Evolutionary conservation across 2,888 invertebrate genomes (phyloP), one percentile per base, ranked within the genome.

Genomic region (Troglohyphantes excavatus): DNA sequence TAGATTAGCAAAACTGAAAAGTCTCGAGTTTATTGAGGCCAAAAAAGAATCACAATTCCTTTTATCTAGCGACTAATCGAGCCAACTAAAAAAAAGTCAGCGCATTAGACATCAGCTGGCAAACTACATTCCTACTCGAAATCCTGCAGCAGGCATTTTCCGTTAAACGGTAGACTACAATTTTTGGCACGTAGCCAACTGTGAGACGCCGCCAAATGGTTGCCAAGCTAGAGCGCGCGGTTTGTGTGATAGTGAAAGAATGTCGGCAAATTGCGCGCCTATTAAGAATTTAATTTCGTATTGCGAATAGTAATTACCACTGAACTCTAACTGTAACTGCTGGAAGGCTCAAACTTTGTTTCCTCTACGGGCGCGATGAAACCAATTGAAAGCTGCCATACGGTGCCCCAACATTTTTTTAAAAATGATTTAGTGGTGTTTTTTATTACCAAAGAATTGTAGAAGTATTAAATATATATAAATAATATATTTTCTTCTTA

Each of bases 111-210:
- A 61, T 78, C 76, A 78, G 76, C 76, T 78, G 76, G 73, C 43
- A 43, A 9, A 17, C 43, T 33, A n/a, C 6, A 68, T 53, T 53
- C 53, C 17, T 5, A 53, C 53, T 53, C n/a, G n/a, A 53, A 53
- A 53, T n/a, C 17, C 53, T 53, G 53, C n/a, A n/a, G 53, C 53
- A n/a, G 17, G 33, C 33, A 33, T 9, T 33, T 33, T 9, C 33
- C 7, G 21, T 21, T 6, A 63, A 46, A 23, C 21, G 43, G 63
- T 6, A 13, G 19, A 33, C 63, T n/a, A 19, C 33, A 21, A 21
- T 9, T n/a, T 17, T 43, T 79, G 79, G 79, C 79, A 79, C 39
- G n/a, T n/a, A 13, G 79, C 79, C 79, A 79, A 79, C 46, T 61
- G 29, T 7, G 9, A 2, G 27, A 65, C 5, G 19, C 13, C n/a